phyloP scores from a whole-genome alignment of 2,113 vertebrate genomes.

The Oncorhynchus masou region DNA sequence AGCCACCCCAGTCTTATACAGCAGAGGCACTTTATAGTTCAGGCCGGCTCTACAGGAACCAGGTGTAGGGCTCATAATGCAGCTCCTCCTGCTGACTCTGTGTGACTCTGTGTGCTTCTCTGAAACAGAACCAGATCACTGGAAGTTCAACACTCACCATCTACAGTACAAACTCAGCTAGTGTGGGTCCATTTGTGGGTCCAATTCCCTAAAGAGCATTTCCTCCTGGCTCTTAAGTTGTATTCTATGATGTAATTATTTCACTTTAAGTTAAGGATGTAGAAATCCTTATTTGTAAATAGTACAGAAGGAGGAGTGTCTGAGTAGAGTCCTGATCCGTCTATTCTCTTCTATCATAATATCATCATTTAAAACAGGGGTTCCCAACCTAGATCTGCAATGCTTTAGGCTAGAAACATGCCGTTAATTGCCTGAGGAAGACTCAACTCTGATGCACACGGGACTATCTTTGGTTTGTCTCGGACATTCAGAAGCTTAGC shows the following conservation, averaged over 20 bases:
- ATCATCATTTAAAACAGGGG: background rate
- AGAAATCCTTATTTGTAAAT: background rate
- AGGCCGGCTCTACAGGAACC: background rate
- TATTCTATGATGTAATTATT: background rate
- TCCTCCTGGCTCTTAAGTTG: background rate
- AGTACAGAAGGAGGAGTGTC: background rate
- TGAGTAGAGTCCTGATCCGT: background rate
- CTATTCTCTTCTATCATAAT: background rate
- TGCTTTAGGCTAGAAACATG: too few relatives aligned
- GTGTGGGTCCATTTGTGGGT: conserved; percentile 3
- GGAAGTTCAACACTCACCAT: background rate
- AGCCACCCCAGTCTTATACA: background rate
- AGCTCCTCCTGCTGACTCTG: background rate
- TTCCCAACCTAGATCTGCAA: too few relatives aligned
- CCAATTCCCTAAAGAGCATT: conserved; percentile 2
- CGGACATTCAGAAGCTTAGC: background rate
- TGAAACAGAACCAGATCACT: background rate
- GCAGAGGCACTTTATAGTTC: background rate
- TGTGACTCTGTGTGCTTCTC: background rate
- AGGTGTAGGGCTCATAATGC: background rate
- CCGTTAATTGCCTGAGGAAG: too few relatives aligned
- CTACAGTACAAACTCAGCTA: background rate
- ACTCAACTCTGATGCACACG: too few relatives aligned
- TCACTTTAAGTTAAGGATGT: background rate
- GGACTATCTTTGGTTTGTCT: background rate